These are phyloP conservation scores for Amphiduros pacificus DNA, from an alignment of 2,888 invertebrate genomes.

Conservation along the genomic window DNA sequence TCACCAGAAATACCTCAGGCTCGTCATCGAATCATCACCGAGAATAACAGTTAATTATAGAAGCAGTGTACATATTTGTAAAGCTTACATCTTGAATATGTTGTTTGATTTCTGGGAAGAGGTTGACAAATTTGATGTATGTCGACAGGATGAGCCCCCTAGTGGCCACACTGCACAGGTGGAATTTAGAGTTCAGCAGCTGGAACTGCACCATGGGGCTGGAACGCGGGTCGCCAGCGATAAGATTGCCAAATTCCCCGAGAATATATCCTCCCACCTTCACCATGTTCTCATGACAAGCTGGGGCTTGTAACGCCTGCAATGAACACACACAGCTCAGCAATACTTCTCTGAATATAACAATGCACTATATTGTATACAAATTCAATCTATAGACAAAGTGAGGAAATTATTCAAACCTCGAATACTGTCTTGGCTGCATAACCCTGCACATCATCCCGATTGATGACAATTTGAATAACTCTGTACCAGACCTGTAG, in stretches of 20 bases:
- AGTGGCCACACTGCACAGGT: slow-evolving; percentile 95
- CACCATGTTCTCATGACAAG: slow-evolving; percentile 99
- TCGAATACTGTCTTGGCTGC: slow-evolving; percentile 99
- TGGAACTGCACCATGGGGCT: slow-evolving; percentile 98
- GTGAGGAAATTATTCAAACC: slow-evolving; percentile 58
- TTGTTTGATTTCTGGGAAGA: slow-evolving; percentile 96
- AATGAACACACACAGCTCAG: slow-evolving; percentile 22
- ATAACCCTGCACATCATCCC: slow-evolving; percentile 99
- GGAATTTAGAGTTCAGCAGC: slow-evolving; percentile 96
- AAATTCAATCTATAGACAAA: background rate
- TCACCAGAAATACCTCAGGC: too few relatives aligned
- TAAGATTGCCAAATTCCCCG: slow-evolving; percentile 78
- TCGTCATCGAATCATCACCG: too few relatives aligned
- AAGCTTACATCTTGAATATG: slow-evolving; percentile 90
- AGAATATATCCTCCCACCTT: slow-evolving; percentile 99
- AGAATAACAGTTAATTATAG: too few relatives aligned
- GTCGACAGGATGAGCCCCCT: slow-evolving; percentile 94
- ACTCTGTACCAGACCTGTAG: slow-evolving; percentile 87
- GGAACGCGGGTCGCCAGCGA: slow-evolving; percentile 91
- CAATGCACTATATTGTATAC: background rate
- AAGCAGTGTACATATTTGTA: too few relatives aligned
- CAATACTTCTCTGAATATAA: background rate
- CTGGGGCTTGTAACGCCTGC: slow-evolving; percentile 92
- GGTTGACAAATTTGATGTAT: slow-evolving; percentile 98
- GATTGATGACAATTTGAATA: slow-evolving; percentile 98